These are phyloP conservation scores for Sclerurus mexicanus DNA, from an alignment of 2,113 vertebrate genomes.

Conservation along the genomic window DNA sequence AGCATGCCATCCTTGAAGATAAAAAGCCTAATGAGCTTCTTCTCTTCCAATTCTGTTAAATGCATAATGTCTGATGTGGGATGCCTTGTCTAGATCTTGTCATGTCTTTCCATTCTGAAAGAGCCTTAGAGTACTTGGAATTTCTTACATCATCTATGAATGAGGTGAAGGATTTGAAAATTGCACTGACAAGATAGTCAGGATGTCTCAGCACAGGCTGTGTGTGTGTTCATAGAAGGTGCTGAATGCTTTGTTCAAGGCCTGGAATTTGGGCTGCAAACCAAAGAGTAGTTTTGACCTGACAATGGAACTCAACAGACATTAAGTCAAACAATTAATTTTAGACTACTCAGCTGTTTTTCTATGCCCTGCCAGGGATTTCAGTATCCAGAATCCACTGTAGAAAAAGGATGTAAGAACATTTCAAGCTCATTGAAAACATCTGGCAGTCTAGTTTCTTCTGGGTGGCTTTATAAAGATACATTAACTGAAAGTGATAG, in stretches of 20 bases:
- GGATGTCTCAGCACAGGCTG: neutral
- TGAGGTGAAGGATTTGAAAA: neutral
- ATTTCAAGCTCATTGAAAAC: no score
- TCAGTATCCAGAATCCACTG: no score
- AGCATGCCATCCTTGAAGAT: neutral
- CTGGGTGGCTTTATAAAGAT: no score
- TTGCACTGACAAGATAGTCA: neutral
- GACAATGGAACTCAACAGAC: neutral
- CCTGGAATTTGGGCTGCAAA: neutral
- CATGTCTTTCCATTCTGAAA: neutral
- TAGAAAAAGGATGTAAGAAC: no score
- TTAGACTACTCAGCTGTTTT: no score
- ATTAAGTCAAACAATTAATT: neutral
- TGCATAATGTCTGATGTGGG: neutral
- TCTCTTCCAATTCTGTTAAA: neutral
- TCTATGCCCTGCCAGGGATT: no score
- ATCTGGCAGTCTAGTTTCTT: no score
- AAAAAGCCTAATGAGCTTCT: neutral
- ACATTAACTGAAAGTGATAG: no score
- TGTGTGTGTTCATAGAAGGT: accelerated
- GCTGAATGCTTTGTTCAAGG: neutral
- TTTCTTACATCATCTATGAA: neutral
- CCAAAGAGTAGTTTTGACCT: neutral
- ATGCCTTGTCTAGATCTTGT: neutral
- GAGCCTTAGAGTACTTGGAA: neutral